Conservation (phyloP, 2,113 vertebrate species). For the Cardinalis cardinalis region DNA sequence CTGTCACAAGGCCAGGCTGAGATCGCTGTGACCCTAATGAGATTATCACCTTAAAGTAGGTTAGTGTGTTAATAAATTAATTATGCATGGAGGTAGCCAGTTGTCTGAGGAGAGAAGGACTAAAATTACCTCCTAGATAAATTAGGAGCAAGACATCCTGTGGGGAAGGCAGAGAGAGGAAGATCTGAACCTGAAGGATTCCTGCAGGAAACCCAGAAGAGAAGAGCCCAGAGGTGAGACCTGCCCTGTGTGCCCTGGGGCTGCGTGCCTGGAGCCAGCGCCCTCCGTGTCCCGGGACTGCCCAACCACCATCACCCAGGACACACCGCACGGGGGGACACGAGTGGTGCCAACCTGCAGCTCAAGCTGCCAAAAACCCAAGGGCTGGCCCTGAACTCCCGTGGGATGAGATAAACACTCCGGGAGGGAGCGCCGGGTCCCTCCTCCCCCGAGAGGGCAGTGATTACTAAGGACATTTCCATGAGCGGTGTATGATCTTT, state of each 20-base stretch:
- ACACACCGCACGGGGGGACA: rapidly evolving
- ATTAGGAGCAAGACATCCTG: neutral
- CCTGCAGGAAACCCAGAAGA: neutral
- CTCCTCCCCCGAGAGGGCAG: constrained; percentile 40
- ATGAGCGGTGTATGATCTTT: constrained; percentile 57
- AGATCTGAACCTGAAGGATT: neutral
- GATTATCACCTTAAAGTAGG: constrained; percentile 54
- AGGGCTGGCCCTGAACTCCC: neutral
- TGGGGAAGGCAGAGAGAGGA: neutral
- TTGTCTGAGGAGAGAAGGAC: constrained; percentile 49
- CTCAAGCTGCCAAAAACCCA: constrained; percentile 1
- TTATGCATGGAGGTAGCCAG: constrained; percentile 18
- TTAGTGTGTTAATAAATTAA: constrained; percentile 65
- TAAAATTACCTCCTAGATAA: constrained; percentile 50
- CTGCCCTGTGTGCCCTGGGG: neutral
- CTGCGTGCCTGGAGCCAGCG: neutral
- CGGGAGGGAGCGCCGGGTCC: neutral
- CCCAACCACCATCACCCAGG: neutral
- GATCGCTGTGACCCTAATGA: constrained; percentile 29
- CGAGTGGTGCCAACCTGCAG: neutral
- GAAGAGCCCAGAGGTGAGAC: neutral
- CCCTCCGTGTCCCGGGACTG: rapidly evolving
- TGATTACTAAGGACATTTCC: constrained; percentile 71
- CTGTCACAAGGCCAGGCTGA: neutral
- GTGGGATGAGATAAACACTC: constrained; percentile 27